A percentile compares a stretch with the other conserved stretches of the same genome.
Conservation (phyloP, 30 jellyfish, hydroid and myxozoan species). For the Cassiopea xamachana region DNA sequence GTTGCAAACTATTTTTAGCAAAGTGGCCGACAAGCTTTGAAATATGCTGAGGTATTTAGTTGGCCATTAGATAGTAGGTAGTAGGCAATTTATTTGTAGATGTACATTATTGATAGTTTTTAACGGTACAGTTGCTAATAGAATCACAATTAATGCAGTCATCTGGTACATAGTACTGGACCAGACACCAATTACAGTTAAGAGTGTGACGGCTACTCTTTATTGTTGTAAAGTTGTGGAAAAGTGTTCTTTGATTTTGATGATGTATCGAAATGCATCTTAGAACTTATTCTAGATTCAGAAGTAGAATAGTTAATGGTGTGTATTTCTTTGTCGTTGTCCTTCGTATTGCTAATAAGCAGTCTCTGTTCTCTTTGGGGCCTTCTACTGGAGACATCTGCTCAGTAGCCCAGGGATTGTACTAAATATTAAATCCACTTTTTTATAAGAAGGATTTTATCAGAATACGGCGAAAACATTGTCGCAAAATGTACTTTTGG, state of each 20-base stretch:
- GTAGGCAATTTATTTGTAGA: conserved; percentile 16
- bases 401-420: too few species aligned
- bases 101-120: conserved; percentile 12
- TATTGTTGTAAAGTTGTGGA: not conserved
- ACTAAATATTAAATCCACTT: too few species aligned
- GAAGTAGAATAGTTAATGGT: not conserved
- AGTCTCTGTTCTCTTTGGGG: too few species aligned
- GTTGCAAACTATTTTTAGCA: not conserved
- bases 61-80: not conserved
- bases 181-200: conserved; percentile 40
- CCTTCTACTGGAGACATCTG: too few species aligned
- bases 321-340: not conserved
- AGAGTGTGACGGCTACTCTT: conserved; percentile 3
- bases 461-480: too few species aligned
- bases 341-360: not conserved
- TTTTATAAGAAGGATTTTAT: too few species aligned
- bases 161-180: conserved; percentile 61
- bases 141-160: conserved; percentile 19
- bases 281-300: not conserved
- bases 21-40: not conserved
- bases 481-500: too few species aligned
- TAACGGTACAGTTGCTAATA: conserved; percentile 5
- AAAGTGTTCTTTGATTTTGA: not conserved
- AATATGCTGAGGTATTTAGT: not conserved
- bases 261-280: not conserved